Evolutionary conservation across 2,888 invertebrate species (phyloP).

Genomic region (Mythimna albipuncta): DNA sequence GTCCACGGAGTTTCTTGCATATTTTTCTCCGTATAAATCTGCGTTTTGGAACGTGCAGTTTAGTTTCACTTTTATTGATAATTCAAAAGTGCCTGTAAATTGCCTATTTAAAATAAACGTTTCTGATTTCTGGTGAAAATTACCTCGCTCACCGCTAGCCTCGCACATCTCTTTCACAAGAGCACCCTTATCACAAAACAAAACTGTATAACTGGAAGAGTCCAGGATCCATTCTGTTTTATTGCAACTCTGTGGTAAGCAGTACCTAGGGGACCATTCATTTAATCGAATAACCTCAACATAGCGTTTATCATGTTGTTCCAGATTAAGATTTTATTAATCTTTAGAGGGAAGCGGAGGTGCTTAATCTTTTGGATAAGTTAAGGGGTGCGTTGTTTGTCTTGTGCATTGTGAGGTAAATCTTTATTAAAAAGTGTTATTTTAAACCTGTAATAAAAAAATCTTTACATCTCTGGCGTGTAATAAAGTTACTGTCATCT

Average conservation of each 20-base stretch:
- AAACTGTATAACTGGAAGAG: conserved; percentile 60
- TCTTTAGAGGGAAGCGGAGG: conserved; percentile 54
- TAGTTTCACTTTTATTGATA: too few species aligned
- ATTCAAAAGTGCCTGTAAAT: too few species aligned
- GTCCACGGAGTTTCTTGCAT: too few species aligned
- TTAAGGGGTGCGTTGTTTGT: conserved; percentile 26
- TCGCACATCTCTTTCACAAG: background rate
- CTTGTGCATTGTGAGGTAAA: conserved; percentile 8
- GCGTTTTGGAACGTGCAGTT: too few species aligned
- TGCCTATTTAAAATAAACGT: too few species aligned
- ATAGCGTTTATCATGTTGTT: conserved; percentile 56
- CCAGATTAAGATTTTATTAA: conserved; percentile 66
- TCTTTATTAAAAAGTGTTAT: background rate
- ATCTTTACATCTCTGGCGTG: too few species aligned
- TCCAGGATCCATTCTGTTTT: conserved; percentile 71
- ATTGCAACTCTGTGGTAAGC: conserved; percentile 63
- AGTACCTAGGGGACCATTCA: conserved; percentile 72
- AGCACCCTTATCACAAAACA: conserved; percentile 49
- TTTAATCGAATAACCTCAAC: conserved; percentile 72
- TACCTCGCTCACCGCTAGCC: background rate
- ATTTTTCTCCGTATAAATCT: too few species aligned
- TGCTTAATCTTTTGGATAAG: conserved; percentile 44
- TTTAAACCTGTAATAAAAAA: background rate
- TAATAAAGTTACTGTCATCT: too few species aligned
- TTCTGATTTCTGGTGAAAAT: too few species aligned